Evolutionary conservation across 2,888 invertebrate species (phyloP), one percentile per base, ranked within the genome.

Genomic region (Nemotelus nigrinus): DNA sequence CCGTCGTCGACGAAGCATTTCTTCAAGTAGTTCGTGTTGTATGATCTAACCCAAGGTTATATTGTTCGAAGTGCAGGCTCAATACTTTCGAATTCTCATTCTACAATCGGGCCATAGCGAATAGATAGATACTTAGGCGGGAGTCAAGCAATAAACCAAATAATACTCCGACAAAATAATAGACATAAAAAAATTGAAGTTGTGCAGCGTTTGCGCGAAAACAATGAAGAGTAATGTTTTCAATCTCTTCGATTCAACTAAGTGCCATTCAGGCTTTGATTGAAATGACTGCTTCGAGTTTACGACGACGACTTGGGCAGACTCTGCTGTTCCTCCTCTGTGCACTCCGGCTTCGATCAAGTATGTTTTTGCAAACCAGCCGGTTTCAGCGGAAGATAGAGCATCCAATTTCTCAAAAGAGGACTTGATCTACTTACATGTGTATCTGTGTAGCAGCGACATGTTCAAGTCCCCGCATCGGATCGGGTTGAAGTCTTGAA

Each of bases 31-130:
- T 65, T 65, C 65, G 47, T 65, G 65, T 47, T 65, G 44, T 65
- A 47, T 5, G 45, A 65, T 65, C 10, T 65, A 45, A 65, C 65
- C 65, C 65, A 65, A 65, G 65, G 65, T 65, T 65, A 65, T 47
- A 10, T 65, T 25, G 25, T 25, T 25, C 43, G 45, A 47, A 47
- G 25, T 41, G 10, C 65, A 41, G 47, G 47, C 65, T 3, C 10
- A 39, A 47, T 50, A 53, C 70, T 55, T 43, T 70, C 68, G 6
- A 70, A 65, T 8, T 70, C 55, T 8, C 50, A 55, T 55, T 53
- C 70, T 53, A 41, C 4, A 39, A 60, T 39, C 60, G 60, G 3
- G 4, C 5, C 25, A 25, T 60, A 41, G n/a, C 60, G 60, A 60
- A 39, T 60, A 25, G n/a, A n/a, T 25, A 39, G 7, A 25, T 60